Evolutionary conservation across 2,797 vertebrate genomes (phyloP).

Genomic region (Anisognathus igniventris): DNA sequence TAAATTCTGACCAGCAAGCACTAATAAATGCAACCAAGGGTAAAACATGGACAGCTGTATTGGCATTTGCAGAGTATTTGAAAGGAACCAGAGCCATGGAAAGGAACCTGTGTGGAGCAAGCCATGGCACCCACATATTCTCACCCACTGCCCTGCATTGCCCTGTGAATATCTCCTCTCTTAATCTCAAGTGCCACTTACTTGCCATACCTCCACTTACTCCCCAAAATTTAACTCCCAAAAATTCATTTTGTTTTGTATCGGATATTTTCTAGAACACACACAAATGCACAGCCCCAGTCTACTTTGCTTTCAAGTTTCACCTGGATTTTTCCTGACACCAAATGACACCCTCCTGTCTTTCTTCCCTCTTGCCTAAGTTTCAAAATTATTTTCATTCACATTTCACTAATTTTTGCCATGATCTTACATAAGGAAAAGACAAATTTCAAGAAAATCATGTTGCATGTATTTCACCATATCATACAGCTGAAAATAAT

Average conservation of each 20-base stretch:
- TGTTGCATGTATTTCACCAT: background rate
- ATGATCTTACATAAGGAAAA: background rate
- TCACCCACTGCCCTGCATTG: fast-evolving
- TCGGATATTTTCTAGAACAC: background rate
- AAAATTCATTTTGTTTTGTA: background rate
- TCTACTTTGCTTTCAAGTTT: background rate
- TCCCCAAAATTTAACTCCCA: background rate
- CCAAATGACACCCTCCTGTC: background rate
- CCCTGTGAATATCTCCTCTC: background rate
- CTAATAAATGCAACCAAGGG: background rate
- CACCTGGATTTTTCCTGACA: background rate
- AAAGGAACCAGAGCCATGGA: background rate
- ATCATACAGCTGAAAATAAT: background rate
- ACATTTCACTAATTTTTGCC: background rate
- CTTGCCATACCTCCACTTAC: background rate
- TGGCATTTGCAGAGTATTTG: background rate
- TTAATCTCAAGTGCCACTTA: background rate
- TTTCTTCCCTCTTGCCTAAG: background rate
- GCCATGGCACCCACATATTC: background rate
- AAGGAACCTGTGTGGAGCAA: background rate
- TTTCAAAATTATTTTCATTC: background rate
- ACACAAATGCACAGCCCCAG: background rate
- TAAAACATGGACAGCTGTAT: background rate
- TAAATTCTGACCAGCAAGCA: background rate
- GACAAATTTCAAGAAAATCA: background rate